Conservation (phyloP, 2,888 invertebrate species). For the Syrphus vitripennis region DNA sequence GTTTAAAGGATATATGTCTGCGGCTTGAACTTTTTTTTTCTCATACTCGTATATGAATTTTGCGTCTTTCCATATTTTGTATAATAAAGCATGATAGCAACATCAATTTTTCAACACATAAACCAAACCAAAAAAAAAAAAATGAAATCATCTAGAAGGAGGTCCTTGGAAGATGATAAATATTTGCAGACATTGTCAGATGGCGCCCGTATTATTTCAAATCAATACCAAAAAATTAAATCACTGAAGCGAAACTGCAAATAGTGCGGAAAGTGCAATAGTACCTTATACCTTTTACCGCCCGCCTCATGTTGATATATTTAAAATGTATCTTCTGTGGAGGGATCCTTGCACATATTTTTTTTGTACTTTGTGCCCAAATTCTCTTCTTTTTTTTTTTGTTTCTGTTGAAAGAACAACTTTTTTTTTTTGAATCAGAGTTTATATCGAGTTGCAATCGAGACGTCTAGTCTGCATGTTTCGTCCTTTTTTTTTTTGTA, state of each 20-base stretch:
- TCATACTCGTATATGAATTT: slow-evolving; percentile 45
- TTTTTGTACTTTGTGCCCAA: background rate
- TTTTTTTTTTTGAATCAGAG: slow-evolving; percentile 31
- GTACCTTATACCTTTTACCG: background rate
- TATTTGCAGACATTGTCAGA: slow-evolving; percentile 71
- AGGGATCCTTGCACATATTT: slow-evolving; percentile 31
- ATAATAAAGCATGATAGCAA: slow-evolving; percentile 56
- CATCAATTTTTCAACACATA: slow-evolving; percentile 48
- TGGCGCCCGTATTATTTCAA: slow-evolving; percentile 66
- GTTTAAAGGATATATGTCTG: slow-evolving; percentile 32
- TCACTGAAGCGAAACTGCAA: slow-evolving; percentile 64
- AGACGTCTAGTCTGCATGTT: slow-evolving; percentile 68
- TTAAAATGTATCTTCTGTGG: slow-evolving; percentile 68
- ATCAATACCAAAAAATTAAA: slow-evolving; percentile 67
- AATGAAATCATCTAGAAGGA: no score
- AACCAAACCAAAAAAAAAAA: background rate
- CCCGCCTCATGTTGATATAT: slow-evolving; percentile 35
- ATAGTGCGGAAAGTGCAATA: slow-evolving; percentile 69
- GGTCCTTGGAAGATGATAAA: slow-evolving; percentile 57
- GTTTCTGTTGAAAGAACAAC: background rate
- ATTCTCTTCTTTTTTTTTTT: background rate
- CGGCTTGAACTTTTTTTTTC: slow-evolving; percentile 34
- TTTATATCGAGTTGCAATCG: slow-evolving; percentile 69
- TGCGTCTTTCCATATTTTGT: slow-evolving; percentile 10
- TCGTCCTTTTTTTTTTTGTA: slow-evolving; percentile 46